Evolutionary conservation across 2,113 vertebrate genomes (phyloP), one percentile per base, ranked within the genome.

Genomic region (Protobothrops flavoviridis): DNA sequence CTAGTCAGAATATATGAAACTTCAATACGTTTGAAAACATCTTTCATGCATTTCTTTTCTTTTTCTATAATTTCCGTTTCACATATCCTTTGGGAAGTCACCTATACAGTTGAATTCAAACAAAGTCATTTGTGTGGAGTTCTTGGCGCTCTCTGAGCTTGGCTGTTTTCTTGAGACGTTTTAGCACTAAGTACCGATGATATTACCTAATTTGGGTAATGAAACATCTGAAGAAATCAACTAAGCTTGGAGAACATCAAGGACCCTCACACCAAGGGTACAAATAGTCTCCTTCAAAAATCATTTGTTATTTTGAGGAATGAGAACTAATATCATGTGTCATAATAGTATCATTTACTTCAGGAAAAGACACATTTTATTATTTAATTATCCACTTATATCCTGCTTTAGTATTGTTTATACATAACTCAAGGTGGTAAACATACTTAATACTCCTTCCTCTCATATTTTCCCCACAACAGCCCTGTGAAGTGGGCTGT

Each of bases 301-400:
- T 33, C 29, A 33, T 3, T 43, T 55, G 45, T 56, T 50, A 45
- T 24, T 94, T 0, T 93, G 57, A 43, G 17, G 53, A 91, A 93
- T 55, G 69, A 55, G 29, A 13, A 10, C 90, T 93, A 87, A n/a
- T 7, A 56, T 93, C 55, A 26, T 45, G 94, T 89, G 91, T 92
- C 45, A 39, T 1, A 43, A 90, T 90, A 50, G 59, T 93, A 11
- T 93, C 91, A 8, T 4, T 95, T 92, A 10, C 56, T 26, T 88
- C n/a, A 55, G 69, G 69, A 33, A 81, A 43, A 21, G 0, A 1
- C 33, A 43, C 2, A 57, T 0, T 64, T 64, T 69, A 69, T 69
- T 69, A 69, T n/a, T 69, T n/a, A 33, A 33, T 69, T n/a, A 69
- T n/a, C 15, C 64, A n/a, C 15, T 69, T 33, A 69, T n/a, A 15